Base-by-base conservation (phyloP, 2,888 invertebrate genomes). In the Volucella inanis region DNA sequence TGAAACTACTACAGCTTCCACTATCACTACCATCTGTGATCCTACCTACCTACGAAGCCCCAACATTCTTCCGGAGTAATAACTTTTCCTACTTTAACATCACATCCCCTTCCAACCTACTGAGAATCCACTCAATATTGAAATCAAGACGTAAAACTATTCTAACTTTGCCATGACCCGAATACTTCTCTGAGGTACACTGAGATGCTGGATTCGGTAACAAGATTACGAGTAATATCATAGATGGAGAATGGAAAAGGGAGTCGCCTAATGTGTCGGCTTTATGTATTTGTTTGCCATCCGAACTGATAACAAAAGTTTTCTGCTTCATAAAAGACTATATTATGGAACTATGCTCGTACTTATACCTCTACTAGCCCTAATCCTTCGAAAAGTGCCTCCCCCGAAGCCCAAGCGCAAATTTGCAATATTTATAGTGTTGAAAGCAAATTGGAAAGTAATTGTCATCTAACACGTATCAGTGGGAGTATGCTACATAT, bases 131-230 rank as follows among this genome's bases (percentile, higher is more conserved):
- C 41, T 47, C 49, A 50, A 61, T 9, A 14, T 45, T 15, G 15
- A 52, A 9, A 49, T 18, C 38, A 15, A 62, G 8, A 47, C 9
- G 64, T 64, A 11, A 49, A 52, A 68, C 72, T 67, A 22, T 67
- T 79, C 74, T 61, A 72, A 79, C 65, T 65, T 79, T 65, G 57
- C 65, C 79, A 70, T 76, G 81, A 65, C 70, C 70, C 71, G 50
- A 39, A 71, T 82, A 45, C 49, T 59, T 50, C 50, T 62, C 49
- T 76, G 43, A 62, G 47, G 47, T 47, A 3, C 31, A 45, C 45
- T 43, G 54, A 75, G 55, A 55, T 62, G 67, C 70, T 76, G 59
- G 76, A 70, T 47, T 65, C 47, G 41, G 50, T 54, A 62, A 49
- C 80, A 80, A 80, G 74, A 74, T 80, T 80, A 31, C 31, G 31